A percentile compares a stretch with the other conserved stretches of the same genome.
phyloP scores from a whole-genome alignment of 92 coral and sea anemone species.

The Hydrozoanthus gracilis region DNA sequence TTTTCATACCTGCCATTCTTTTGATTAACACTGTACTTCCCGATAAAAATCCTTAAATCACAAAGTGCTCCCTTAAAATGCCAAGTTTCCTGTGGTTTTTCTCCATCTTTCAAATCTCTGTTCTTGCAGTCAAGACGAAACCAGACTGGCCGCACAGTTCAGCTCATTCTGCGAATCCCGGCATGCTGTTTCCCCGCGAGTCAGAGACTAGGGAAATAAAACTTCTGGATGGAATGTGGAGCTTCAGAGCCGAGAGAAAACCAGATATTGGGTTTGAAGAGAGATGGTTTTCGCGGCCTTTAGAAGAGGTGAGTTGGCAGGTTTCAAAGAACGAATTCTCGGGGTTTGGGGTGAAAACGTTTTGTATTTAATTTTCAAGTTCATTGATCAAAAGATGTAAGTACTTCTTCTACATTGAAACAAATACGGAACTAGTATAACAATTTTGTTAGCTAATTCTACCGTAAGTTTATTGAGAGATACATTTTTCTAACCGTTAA shows the following conservation, averaged over 20 bases:
- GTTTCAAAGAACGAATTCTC: not conserved
- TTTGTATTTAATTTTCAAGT: not conserved
- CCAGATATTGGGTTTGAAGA: slow-evolving; percentile 66
- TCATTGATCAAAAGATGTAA: not conserved
- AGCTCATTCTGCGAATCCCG: slow-evolving; percentile 3
- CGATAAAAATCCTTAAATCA: not conserved
- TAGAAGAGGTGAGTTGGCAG: slow-evolving; percentile 65
- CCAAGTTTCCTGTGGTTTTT: not conserved
- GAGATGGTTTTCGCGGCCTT: slow-evolving; percentile 73
- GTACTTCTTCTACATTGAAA: not conserved
- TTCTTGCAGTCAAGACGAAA: not conserved
- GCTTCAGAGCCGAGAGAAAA: slow-evolving; percentile 71
- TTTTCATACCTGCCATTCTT: slow-evolving; percentile 3
- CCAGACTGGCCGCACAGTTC: slow-evolving; percentile 28
- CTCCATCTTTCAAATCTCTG: not conserved
- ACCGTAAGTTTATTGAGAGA: not conserved
- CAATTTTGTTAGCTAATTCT: not conserved
- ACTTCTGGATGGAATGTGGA: slow-evolving; percentile 84
- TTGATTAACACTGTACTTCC: not conserved
- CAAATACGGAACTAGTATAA: not conserved
- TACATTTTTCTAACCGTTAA: too few relatives aligned
- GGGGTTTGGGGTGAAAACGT: not conserved
- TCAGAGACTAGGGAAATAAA: slow-evolving; percentile 86
- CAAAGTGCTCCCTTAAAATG: not conserved
- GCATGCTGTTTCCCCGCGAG: slow-evolving; percentile 80